These are phyloP conservation scores for Cavia porcellus DNA, from an alignment of 2,113 vertebrate genomes.

Conservation along the genomic window DNA sequence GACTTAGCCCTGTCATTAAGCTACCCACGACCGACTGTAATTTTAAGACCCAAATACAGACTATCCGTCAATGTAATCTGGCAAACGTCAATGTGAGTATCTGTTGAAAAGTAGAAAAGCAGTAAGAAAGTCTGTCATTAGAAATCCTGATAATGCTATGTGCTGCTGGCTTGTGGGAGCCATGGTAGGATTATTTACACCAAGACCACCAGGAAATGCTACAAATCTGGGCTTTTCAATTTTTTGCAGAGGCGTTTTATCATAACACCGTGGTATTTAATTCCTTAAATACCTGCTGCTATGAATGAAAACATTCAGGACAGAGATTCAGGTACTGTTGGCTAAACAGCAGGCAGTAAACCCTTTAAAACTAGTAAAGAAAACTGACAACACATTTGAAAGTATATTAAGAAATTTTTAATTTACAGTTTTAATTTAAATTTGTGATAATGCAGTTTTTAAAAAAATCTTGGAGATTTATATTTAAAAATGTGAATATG, in stretches of 20 bases:
- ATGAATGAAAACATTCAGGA: background rate
- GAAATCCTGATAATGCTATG: background rate
- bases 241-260: background rate
- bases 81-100: conserved; percentile 8
- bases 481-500: conserved; percentile 50
- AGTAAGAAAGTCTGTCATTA: background rate
- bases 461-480: conserved; percentile 37
- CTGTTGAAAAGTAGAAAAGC: background rate
- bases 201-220: background rate
- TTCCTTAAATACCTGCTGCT: background rate
- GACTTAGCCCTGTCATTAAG: background rate
- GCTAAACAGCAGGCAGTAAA: background rate
- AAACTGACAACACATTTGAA: conserved; percentile 27
- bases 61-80: background rate
- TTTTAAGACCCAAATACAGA: background rate
- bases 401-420: background rate
- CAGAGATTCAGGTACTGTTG: background rate
- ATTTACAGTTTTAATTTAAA: conserved; percentile 55
- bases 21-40: background rate
- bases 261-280: background rate
- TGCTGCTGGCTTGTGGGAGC: background rate
- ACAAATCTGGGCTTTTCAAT: background rate
- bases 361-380: background rate
- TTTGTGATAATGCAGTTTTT: conserved; percentile 38
- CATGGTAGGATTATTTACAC: background rate